Evolutionary conservation across 2,797 vertebrate genomes (phyloP).

Genomic region (Taeniopygia guttata): DNA sequence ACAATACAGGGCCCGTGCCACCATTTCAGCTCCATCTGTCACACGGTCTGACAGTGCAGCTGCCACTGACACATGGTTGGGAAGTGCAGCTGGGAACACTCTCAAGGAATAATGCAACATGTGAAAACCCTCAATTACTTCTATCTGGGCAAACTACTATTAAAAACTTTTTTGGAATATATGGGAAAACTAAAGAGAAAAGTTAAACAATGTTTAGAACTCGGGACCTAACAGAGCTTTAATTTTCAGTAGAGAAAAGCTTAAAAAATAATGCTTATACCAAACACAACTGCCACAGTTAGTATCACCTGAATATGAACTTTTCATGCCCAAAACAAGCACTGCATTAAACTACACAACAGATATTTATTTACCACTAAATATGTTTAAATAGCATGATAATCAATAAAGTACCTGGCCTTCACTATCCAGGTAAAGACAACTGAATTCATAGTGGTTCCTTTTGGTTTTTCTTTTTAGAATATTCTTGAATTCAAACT

Average conservation of each 20-base stretch:
- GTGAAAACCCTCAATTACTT: conserved; percentile 11
- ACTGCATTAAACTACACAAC: not conserved
- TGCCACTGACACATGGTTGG: conserved; percentile 17
- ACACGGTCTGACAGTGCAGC: conserved; percentile 36
- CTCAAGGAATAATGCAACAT: conserved; percentile 16
- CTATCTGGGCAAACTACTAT: not conserved
- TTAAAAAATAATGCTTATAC: not conserved
- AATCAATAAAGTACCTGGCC: not conserved
- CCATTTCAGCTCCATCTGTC: conserved; percentile 63
- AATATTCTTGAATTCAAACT: not conserved
- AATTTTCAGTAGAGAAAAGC: not conserved
- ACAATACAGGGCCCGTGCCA: conserved; percentile 1
- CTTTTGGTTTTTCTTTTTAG: not conserved
- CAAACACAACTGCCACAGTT: not conserved
- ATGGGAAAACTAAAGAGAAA: not conserved
- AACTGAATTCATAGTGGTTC: not conserved
- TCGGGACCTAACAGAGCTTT: not conserved
- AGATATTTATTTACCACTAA: not conserved
- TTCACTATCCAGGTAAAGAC: not conserved
- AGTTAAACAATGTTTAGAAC: not conserved
- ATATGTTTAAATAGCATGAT: not conserved
- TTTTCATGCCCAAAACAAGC: not conserved
- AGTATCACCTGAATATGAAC: not conserved
- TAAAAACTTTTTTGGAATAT: not conserved
- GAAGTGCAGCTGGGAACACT: conserved; percentile 35